Evolutionary conservation across 1,140 invertebrate species (phyloP).

Genomic region (Leptestheria dahalacensis): DNA sequence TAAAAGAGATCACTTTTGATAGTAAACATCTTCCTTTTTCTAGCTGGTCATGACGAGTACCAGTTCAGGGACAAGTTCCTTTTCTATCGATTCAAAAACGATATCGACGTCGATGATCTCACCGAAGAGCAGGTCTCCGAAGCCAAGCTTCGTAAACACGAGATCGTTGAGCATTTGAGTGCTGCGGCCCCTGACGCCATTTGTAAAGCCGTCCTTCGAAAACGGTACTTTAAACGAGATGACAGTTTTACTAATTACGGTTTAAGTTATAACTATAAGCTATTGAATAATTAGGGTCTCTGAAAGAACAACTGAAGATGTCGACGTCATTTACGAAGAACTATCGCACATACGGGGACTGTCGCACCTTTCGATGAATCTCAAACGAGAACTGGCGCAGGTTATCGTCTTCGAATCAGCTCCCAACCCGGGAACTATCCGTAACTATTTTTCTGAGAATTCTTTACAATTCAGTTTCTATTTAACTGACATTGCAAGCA

Average conservation of each 20-base stretch:
- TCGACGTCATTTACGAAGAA: constrained; percentile 46
- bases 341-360: constrained; percentile 42
- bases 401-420: constrained; percentile 42
- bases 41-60: background rate
- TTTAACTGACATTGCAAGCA: too few relatives aligned
- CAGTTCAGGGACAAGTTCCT: background rate
- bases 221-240: constrained; percentile 7
- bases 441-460: constrained; percentile 26
- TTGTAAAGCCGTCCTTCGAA: background rate
- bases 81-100: background rate
- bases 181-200: background rate
- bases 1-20: too few relatives aligned
- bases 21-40: background rate
- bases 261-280: background rate
- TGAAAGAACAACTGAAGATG: constrained; percentile 37
- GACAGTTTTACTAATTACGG: background rate
- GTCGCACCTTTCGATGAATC: constrained; percentile 40
- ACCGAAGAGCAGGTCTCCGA: constrained; percentile 6
- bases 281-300: constrained; percentile 3
- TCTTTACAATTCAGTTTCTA: background rate
- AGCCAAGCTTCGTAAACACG: constrained; percentile 7
- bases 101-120: constrained; percentile 11
- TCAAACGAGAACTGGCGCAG: constrained; percentile 40
- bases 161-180: background rate
- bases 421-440: constrained; percentile 35